phyloP scores from a whole-genome alignment of 2,797 vertebrate genomes.

The Coilia nasus region DNA sequence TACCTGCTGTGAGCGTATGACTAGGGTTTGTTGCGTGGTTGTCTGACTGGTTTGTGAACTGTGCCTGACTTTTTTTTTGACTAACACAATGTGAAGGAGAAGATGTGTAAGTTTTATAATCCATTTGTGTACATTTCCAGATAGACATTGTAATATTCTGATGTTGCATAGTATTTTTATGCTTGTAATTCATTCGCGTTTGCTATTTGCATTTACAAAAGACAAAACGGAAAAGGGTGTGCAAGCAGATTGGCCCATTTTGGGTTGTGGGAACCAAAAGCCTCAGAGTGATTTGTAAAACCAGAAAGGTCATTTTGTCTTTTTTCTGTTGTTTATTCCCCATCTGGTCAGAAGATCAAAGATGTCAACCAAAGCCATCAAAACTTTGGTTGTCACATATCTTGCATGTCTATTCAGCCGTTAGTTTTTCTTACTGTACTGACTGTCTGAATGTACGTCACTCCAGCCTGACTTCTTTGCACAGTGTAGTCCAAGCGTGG shows the following conservation, averaged over 20 bases:
- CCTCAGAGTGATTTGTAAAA: not conserved
- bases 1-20: constrained; percentile 27
- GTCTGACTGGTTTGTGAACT: constrained; percentile 48
- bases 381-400: not conserved
- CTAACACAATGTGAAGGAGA: constrained; percentile 50
- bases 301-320: not conserved
- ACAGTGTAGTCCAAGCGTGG: constrained; percentile 32
- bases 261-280: not conserved
- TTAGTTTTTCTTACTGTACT: not conserved
- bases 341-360: constrained; percentile 28
- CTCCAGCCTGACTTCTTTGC: constrained; percentile 47
- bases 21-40: constrained; percentile 19
- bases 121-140: constrained; percentile 67
- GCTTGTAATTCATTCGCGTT: constrained; percentile 54
- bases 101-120: constrained; percentile 69
- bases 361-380: not conserved
- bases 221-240: constrained; percentile 40
- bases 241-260: constrained; percentile 13
- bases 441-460: constrained; percentile 52
- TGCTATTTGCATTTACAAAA: constrained; percentile 56
- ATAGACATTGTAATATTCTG: constrained; percentile 49
- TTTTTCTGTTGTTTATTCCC: no score
- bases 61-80: constrained; percentile 61
- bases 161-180: constrained; percentile 66
- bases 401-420: not conserved